Percentiles rank a stretch among this genome's conserved stretches.
These are phyloP conservation scores for Sandelia bainsii DNA, from an alignment of 2,797 vertebrate genomes.

Conservation along the genomic window DNA sequence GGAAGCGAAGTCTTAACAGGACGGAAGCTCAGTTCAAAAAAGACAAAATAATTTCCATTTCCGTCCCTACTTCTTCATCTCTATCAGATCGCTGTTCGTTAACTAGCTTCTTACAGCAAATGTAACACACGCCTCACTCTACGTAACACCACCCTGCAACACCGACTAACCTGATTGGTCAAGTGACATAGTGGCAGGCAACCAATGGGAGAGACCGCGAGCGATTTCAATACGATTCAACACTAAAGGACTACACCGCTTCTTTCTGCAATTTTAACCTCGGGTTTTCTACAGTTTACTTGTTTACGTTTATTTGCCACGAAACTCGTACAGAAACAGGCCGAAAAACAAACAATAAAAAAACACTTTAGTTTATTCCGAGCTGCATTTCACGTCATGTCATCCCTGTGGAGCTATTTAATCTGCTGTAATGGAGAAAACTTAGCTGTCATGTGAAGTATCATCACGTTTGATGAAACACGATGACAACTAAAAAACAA, in stretches of 20 bases:
- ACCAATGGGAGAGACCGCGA: conserved; percentile 33
- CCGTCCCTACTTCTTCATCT: conserved; percentile 36
- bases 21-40: conserved; percentile 9
- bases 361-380: too few relatives aligned
- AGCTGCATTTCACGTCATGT: too few relatives aligned
- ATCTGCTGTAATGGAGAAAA: too few relatives aligned
- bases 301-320: background rate
- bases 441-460: background rate
- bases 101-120: conserved; percentile 76
- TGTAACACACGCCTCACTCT: conserved; percentile 81
- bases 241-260: conserved; percentile 22
- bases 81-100: conserved; percentile 54
- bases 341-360: too few relatives aligned
- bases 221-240: background rate
- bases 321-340: background rate
- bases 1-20: background rate
- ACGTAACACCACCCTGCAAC: conserved; percentile 66
- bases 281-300: too few relatives aligned
- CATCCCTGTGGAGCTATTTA: too few relatives aligned
- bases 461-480: background rate
- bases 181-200: background rate
- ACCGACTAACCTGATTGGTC: conserved; percentile 69
- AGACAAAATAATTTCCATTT: conserved; percentile 22
- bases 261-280: background rate
- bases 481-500: background rate